Evolutionary conservation across 2,888 invertebrate genomes (phyloP), one percentile per base, ranked within the genome.

Genomic region (Lobophora halterata): DNA sequence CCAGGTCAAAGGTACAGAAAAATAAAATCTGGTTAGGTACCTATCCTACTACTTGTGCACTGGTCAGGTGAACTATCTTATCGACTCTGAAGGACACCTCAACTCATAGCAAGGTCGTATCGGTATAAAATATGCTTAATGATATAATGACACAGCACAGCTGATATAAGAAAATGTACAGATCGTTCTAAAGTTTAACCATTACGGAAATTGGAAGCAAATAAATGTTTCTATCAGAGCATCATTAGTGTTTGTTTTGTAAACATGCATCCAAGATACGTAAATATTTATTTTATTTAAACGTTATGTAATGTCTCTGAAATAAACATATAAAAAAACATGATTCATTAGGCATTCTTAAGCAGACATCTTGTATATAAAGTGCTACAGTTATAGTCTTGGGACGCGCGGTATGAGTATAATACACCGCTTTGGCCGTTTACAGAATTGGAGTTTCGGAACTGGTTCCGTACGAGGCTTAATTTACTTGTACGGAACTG

Each of bases 201-300:
- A 33, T 47, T 44, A 47, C 59, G 68, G 65, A 70, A 70, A 65
- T 60, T 60, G 66, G 61, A 71, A 71, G 61, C 66, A 57, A 63
- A 61, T 65, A 61, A 56, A 54, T 62, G 36, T 46, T 55, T 56
- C 61, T 71, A 70, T 71, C 68, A 63, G 65, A 55, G 52, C 59
- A 71, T 73, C 64, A 72, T 70, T 70, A 72, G 61, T 55, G 54
- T 68, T 66, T 79, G 76, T 81, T 81, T 71, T 79, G 74, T 78
- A 80, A 81, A 79, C 76, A 79, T 51, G 46, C 46, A 55, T 57
- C 66, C 55, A 61, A 55, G 61, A 63, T 73, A 71, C 63, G 61
- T 79, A 79, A 80, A 80, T 77, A 76, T 77, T 78, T 73, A 71
- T 66, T 61, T 49, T 71, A 71, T 70, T 71, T 67, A 65, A 56